Percentiles rank a stretch among this genome's conserved stretches.
Evolutionary conservation across 2,888 invertebrate genomes (phyloP).

Genomic region (Drosophila macrothrix): DNA sequence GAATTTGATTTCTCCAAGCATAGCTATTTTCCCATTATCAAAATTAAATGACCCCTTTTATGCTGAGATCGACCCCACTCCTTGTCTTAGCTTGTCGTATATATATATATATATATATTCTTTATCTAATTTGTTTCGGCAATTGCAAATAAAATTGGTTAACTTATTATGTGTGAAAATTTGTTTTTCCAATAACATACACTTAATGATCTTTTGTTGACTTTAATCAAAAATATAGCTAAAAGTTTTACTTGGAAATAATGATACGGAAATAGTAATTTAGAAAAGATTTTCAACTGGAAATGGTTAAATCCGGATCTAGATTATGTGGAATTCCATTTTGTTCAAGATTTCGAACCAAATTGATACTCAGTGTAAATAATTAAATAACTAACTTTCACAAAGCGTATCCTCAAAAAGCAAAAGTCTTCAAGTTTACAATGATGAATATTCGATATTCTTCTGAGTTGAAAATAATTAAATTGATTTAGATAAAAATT

Average conservation of each 20-base stretch:
- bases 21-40: conserved; percentile 96
- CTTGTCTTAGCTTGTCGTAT: conserved; percentile 18
- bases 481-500: not conserved
- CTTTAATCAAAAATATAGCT: not conserved
- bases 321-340: not conserved
- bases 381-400: not conserved
- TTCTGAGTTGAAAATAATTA: not conserved
- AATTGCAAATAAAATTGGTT: conserved; percentile 63
- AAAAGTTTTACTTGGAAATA: not conserved
- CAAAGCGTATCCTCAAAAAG: not conserved
- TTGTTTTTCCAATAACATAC: not conserved
- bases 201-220: not conserved
- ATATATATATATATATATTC: conserved; percentile 8
- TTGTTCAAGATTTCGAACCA: not conserved
- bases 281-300: not conserved
- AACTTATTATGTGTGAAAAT: not conserved
- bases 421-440: not conserved
- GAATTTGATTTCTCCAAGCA: conserved; percentile 96
- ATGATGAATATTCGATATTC: not conserved
- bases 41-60: conserved; percentile 84
- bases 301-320: not conserved
- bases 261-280: not conserved
- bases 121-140: conserved; percentile 32
- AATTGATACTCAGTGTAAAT: not conserved
- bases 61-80: conserved; percentile 30